phyloP scores from a whole-genome alignment of 2,113 vertebrate genomes.

The Azemiops feae region DNA sequence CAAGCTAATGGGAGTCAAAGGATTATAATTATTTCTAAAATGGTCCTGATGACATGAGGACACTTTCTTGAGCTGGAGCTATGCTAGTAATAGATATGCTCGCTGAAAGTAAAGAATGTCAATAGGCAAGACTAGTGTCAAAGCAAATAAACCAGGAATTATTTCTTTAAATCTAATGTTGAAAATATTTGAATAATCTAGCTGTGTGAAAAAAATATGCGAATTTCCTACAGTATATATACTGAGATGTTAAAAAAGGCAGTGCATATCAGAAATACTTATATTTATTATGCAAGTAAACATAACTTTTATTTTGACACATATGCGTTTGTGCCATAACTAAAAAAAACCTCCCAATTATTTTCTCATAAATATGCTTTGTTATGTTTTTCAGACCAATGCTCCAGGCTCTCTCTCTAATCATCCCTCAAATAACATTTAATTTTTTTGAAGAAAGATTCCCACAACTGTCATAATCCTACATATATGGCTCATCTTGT shows the following conservation, averaged over 20 bases:
- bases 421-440: background rate
- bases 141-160: background rate
- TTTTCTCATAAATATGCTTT: background rate
- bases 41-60: no score
- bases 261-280: background rate
- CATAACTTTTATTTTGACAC: background rate
- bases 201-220: background rate
- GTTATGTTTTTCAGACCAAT: background rate
- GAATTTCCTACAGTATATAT: background rate
- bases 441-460: background rate
- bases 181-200: background rate
- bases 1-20: background rate
- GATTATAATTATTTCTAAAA: background rate
- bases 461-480: background rate
- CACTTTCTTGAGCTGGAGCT: background rate
- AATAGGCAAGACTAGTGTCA: background rate
- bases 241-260: background rate
- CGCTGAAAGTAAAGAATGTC: background rate
- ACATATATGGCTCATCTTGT: background rate
- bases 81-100: background rate
- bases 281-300: background rate
- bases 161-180: background rate
- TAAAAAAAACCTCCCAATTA: background rate
- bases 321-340: background rate
- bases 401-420: background rate